A percentile compares a stretch with the other conserved stretches of the same genome.
These are phyloP conservation scores for Isaurus tuberculatus DNA, from an alignment of 92 coral and sea anemone species.

Conservation along the genomic window DNA sequence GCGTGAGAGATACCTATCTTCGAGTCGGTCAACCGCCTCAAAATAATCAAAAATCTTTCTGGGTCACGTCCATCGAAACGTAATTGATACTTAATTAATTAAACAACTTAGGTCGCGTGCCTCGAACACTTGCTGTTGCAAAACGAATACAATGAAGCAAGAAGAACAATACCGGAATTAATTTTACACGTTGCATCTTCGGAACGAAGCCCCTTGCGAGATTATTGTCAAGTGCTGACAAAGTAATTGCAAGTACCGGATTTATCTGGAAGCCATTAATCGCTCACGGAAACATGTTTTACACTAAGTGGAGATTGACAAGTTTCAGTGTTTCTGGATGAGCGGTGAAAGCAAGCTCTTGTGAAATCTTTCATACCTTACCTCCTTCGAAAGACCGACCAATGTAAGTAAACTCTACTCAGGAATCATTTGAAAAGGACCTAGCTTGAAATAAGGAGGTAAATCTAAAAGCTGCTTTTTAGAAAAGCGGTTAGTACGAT, in stretches of 20 bases:
- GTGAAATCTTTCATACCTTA: background rate
- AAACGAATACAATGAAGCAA: background rate
- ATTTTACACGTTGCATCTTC: background rate
- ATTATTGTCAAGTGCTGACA: background rate
- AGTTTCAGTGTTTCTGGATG: background rate
- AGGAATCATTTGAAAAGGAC: too few relatives aligned
- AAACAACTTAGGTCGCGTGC: conserved; percentile 27
- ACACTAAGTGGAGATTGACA: background rate
- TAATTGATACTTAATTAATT: conserved; percentile 29
- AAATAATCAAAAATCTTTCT: background rate
- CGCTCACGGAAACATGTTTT: background rate
- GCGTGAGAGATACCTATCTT: background rate
- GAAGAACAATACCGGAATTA: conserved; percentile 2
- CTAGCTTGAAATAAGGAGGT: too few relatives aligned
- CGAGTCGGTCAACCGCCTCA: background rate
- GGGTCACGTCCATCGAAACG: conserved; percentile 13
- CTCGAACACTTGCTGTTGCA: background rate
- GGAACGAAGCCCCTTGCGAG: background rate
- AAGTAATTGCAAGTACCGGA: background rate
- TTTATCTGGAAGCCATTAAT: background rate
- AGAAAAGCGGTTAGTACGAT: too few relatives aligned
- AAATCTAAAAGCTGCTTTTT: too few relatives aligned
- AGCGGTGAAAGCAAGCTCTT: background rate
- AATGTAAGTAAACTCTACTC: too few relatives aligned
- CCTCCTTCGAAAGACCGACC: background rate